phyloP scores from a whole-genome alignment of 2,888 invertebrate genomes.

The Drosophila siamana region DNA sequence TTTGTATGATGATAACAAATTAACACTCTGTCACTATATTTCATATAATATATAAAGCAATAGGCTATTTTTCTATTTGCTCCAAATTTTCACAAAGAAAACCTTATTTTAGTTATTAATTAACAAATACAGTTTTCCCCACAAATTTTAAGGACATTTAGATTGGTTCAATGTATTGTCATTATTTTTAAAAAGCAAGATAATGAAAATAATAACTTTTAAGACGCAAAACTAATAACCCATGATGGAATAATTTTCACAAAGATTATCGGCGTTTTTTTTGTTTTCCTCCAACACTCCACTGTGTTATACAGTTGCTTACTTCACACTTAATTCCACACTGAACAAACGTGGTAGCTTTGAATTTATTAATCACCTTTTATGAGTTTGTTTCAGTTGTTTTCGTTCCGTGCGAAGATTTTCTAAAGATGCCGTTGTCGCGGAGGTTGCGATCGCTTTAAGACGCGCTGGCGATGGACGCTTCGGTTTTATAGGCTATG shows the following conservation, averaged over 20 bases:
- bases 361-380: slow-evolving; percentile 48
- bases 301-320: not conserved
- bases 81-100: not conserved
- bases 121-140: not conserved
- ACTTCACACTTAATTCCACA: not conserved
- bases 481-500: slow-evolving; percentile 59
- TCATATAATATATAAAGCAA: not conserved
- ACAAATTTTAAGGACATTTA: not conserved
- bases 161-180: no score
- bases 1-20: no score
- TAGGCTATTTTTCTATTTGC: not conserved
- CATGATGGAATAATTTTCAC: no score
- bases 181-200: no score
- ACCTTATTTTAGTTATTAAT: not conserved
- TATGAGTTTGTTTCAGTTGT: slow-evolving; percentile 10
- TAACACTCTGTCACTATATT: not conserved
- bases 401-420: slow-evolving; percentile 12
- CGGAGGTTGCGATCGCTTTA: slow-evolving; percentile 50
- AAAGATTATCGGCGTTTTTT: no score
- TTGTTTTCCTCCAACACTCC: not conserved
- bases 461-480: slow-evolving; percentile 51
- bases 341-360: slow-evolving; percentile 1
- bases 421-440: slow-evolving; percentile 46
- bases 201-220: no score
- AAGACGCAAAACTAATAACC: no score